Evolutionary conservation across 1,140 invertebrate species (phyloP).

Genomic region (Drosophila chauvacae): DNA sequence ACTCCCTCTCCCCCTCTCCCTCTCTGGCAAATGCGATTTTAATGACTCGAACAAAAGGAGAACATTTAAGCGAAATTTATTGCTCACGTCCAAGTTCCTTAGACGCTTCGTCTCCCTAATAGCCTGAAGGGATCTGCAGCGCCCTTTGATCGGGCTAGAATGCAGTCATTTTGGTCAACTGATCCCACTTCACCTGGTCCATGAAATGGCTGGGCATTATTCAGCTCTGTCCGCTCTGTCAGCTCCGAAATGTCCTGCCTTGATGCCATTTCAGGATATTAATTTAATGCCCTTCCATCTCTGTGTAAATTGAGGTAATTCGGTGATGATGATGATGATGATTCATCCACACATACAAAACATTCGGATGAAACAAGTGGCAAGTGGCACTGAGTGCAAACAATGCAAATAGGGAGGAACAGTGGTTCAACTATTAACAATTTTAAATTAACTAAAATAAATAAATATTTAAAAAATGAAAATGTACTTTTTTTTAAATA

Average conservation of each 20-base stretch:
- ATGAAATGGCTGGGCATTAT: neutral
- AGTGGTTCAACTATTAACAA: neutral
- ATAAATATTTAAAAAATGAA: too few species aligned
- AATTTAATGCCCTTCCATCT: slow-evolving; percentile 33
- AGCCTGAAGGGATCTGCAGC: neutral
- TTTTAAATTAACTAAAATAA: neutral
- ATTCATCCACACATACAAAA: neutral
- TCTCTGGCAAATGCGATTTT: slow-evolving; percentile 74
- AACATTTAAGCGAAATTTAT: slow-evolving; percentile 78
- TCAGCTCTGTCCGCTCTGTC: slow-evolving; percentile 4
- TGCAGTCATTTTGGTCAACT: slow-evolving; percentile 5
- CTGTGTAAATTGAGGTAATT: slow-evolving; percentile 41
- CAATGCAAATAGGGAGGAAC: slow-evolving; percentile 4
- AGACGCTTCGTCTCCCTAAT: neutral
- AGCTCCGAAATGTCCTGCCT: neutral
- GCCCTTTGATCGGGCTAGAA: neutral
- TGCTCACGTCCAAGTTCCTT: slow-evolving; percentile 19
- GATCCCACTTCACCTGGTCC: slow-evolving; percentile 20
- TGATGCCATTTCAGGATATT: slow-evolving; percentile 23
- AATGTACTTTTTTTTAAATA: too few species aligned
- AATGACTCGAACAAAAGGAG: slow-evolving; percentile 77
- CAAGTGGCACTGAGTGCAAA: neutral
- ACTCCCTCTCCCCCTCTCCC: neutral
- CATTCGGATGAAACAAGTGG: slow-evolving; percentile 17
- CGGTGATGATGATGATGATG: neutral